These are phyloP conservation scores for Watsonalla cultraria DNA, from an alignment of 2,888 invertebrate genomes.

Conservation along the genomic window DNA sequence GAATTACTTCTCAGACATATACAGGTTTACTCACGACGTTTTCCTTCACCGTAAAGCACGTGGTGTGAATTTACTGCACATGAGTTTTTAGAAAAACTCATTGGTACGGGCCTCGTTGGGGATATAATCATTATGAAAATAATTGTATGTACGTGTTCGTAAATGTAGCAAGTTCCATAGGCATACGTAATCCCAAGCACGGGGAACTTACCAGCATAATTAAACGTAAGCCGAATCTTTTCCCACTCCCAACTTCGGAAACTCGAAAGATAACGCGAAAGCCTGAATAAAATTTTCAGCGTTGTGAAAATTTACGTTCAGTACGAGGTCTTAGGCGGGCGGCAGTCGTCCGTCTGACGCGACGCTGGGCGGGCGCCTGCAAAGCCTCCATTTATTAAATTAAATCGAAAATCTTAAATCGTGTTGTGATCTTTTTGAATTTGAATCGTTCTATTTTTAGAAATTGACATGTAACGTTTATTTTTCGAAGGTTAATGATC, in stretches of 20 bases:
- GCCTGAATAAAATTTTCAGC: slow-evolving; percentile 52
- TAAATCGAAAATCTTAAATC: slow-evolving; percentile 11
- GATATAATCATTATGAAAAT: too few relatives aligned
- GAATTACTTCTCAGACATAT: too few relatives aligned
- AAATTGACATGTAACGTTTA: slow-evolving; percentile 15
- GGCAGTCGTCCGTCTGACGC: slow-evolving; percentile 51
- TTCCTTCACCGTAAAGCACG: too few relatives aligned
- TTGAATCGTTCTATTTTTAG: slow-evolving; percentile 9
- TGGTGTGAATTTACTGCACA: too few relatives aligned
- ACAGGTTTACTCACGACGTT: too few relatives aligned
- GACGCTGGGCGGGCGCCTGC: slow-evolving; percentile 47
- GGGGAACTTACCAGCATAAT: background rate
- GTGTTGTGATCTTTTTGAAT: slow-evolving; percentile 25
- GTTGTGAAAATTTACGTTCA: slow-evolving; percentile 36
- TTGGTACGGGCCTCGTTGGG: too few relatives aligned
- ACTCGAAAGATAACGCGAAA: slow-evolving; percentile 32
- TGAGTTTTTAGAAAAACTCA: too few relatives aligned
- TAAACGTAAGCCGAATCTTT: slow-evolving; percentile 2
- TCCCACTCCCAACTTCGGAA: slow-evolving; percentile 17
- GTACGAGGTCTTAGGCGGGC: slow-evolving; percentile 42
- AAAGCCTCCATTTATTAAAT: slow-evolving; percentile 23
- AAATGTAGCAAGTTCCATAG: background rate
- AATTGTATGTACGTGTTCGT: too few relatives aligned
- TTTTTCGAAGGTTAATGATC: slow-evolving; percentile 28
- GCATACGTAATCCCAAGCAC: background rate